Evolutionary conservation across 2,113 vertebrate genomes (phyloP), one percentile per base, ranked within the genome.

Genomic region (Struthidea cinerea): DNA sequence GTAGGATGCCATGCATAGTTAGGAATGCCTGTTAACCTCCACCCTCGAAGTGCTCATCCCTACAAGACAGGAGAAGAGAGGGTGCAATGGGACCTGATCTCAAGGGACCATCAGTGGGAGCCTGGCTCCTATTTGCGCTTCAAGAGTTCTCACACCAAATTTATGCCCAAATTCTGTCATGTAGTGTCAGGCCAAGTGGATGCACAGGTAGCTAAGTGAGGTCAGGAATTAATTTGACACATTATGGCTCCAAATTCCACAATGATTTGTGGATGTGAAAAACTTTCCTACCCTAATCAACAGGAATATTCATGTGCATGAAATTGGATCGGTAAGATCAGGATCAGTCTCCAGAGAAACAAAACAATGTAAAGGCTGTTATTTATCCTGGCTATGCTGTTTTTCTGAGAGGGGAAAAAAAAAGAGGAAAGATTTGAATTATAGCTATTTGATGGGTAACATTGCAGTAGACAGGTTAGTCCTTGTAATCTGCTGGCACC

Each of bases 401-500:
- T 87, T 81, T 90, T 59, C 53, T 86, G 53, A 27, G 23, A 52
- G 23, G 3, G 3, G 2, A 27, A 33, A 17, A 22, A 20, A 71
- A 35, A 30, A 37, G 13, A 24, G 6, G 13, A 75, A 77, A 49
- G 0, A 63, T 77, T 88, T 94, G 65, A 91, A 71, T 85, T 74
- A 86, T 18, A 85, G 24, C 14, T 73, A 30, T 93, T 94, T 90
- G 65, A 75, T 75, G 26, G 59, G 76, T 92, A 96, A 44, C 52
- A 80, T 41, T 76, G 39, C 46, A 88, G 56, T 35, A 92, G 82
- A 82, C 73, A 90, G 52, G 41, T 86, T 89, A 95, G 86, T 41
- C 78, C 84, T 91, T 96, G 84, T 90, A 94, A 96, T 94, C 63
- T 74, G 30, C 56, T 55, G 64, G 69, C 76, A 94, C 35, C 49